phyloP scores from a whole-genome alignment of 1,140 invertebrate species.

The Diorhabda carinulata region DNA sequence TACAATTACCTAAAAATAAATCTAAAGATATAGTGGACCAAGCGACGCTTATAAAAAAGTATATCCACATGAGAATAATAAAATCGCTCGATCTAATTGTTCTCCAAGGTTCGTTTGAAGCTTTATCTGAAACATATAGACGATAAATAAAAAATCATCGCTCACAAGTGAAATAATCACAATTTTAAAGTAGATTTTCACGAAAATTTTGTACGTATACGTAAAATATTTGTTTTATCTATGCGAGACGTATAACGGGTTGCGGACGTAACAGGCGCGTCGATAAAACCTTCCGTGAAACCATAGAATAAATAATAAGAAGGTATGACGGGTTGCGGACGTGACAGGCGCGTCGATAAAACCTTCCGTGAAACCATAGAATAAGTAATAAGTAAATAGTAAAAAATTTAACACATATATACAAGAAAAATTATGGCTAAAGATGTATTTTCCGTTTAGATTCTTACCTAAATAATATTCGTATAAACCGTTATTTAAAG shows the following conservation, averaged over 20 bases:
- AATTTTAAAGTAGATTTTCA: not conserved
- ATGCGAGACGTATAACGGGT: too few species aligned
- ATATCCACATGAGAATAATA: constrained; percentile 24
- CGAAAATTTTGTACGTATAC: not conserved
- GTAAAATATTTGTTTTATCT: too few species aligned
- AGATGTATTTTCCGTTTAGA: too few species aligned
- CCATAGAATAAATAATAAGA: too few species aligned
- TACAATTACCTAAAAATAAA: constrained; percentile 17
- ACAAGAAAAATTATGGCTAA: too few species aligned
- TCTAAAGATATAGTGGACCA: constrained; percentile 22
- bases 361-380: too few species aligned
- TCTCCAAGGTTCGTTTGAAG: not conserved
- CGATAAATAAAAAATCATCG: not conserved
- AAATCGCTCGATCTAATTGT: constrained; percentile 15
- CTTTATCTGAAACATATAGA: not conserved
- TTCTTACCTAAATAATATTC: not conserved
- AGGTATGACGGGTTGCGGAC: too few species aligned
- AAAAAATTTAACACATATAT: too few species aligned
- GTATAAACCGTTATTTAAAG: not conserved
- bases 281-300: too few species aligned
- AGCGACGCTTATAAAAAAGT: constrained; percentile 12
- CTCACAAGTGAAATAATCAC: not conserved
- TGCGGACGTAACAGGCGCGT: too few species aligned
- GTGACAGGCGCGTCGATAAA: too few species aligned
- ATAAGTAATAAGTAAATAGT: too few species aligned